Evolutionary conservation across 2,113 vertebrate species (phyloP).

Genomic region (Leucosticte australis): DNA sequence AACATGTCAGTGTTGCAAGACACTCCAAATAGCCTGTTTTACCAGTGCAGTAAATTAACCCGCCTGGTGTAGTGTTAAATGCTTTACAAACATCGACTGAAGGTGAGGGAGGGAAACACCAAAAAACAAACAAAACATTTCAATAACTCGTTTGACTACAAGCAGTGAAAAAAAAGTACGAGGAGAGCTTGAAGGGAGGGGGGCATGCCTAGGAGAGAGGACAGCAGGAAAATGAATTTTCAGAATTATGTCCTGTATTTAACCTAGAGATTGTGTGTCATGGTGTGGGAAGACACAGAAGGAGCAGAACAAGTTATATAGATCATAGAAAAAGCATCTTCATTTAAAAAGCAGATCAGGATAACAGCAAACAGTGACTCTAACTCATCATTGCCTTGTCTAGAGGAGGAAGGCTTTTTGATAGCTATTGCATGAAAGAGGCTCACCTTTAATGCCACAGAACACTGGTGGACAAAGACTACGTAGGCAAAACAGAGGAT

Average conservation of each 20-base stretch:
- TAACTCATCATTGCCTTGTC: neutral
- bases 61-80: conserved; percentile 74
- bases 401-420: conserved; percentile 3
- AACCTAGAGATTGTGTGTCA: neutral
- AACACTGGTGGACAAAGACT: conserved; percentile 13
- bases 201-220: neutral
- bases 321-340: neutral
- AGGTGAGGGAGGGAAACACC: conserved; percentile 57
- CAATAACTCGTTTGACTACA: conserved; percentile 26
- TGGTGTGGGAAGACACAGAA: neutral
- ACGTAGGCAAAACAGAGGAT: conserved; percentile 48
- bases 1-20: conserved; percentile 69
- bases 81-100: conserved; percentile 72
- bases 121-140: conserved; percentile 73
- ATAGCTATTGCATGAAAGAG: neutral
- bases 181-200: neutral
- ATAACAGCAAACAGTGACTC: neutral
- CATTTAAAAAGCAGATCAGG: neutral
- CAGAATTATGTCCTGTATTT: neutral
- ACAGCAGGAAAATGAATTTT: neutral
- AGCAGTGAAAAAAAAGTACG: conserved; percentile 26
- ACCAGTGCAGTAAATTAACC: conserved; percentile 71
- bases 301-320: neutral
- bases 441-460: conserved; percentile 2
- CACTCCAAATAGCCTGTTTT: conserved; percentile 72